Percentiles rank a stretch among this genome's conserved stretches.
Conservation (phyloP, 2,113 vertebrate species). For the Salvelinus alpinus region DNA sequence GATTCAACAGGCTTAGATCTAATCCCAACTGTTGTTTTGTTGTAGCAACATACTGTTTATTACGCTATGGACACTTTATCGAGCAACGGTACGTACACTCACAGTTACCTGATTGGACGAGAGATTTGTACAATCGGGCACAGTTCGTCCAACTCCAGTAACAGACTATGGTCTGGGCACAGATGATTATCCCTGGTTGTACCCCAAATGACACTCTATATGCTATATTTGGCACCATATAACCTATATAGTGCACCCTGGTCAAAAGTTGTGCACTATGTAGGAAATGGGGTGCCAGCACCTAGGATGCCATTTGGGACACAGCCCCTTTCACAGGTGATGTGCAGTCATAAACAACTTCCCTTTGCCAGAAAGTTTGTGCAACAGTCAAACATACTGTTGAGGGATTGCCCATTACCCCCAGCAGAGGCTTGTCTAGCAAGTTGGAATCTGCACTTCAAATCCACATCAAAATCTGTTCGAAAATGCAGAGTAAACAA, state of each 20-base stretch:
- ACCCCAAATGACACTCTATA: no score
- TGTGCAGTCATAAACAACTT: background rate
- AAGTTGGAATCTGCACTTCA: background rate
- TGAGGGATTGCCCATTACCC: background rate
- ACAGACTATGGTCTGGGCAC: no score
- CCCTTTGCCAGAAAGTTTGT: background rate
- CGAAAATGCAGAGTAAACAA: background rate
- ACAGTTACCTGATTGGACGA: no score
- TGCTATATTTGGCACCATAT: no score
- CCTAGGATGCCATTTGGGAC: no score
- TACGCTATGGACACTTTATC: background rate
- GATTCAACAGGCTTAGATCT: constrained; percentile 14
- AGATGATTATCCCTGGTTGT: background rate
- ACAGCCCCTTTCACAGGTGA: background rate
- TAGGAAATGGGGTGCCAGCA: no score
- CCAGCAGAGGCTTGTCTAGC: background rate
- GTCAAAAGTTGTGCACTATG: no score
- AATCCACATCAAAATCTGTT: background rate
- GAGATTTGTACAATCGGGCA: background rate
- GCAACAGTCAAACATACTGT: background rate
- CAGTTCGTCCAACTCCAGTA: constrained; percentile 6
- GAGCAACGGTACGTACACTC: background rate
- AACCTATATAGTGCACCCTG: no score
- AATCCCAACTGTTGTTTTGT: constrained; percentile 31
- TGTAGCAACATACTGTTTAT: background rate